Evolutionary conservation across 2,113 vertebrate genomes (phyloP), one percentile per base, ranked within the genome.

Genomic region (Ardeotis arabs): DNA sequence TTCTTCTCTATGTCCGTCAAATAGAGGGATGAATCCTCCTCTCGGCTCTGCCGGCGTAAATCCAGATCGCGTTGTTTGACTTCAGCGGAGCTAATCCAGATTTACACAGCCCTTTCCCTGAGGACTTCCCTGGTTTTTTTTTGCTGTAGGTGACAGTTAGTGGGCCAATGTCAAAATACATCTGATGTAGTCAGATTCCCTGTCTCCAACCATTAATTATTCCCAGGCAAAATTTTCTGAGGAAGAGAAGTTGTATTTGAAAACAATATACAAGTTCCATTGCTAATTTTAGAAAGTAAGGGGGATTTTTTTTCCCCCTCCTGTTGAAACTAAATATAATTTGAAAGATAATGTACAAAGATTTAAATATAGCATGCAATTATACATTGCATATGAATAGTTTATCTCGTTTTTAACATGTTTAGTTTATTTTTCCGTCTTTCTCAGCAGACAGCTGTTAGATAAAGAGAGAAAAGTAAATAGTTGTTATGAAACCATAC

Each of bases 391-490:
- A 77, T 73, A 66, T 89, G 91, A 95, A 95, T 91, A 89, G 80
- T 84, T 95, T 80, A 13, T 75, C 85, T 95, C 22, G 4, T 9
- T 84, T 94, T 95, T 89, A 85, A 92, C 45, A 39, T 74, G 69
- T 90, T 96, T 89, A 58, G 53, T 87, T 96, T 85, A 73, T 91
- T 97, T 95, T 96, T 96, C 89, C 13, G 2, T 91, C 91, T 66
- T 95, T 84, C 84, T 95, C 58, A 39, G 74, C 80, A 95, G 90
- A 84, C 96, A 96, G 94, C 94, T 95, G 94, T 89, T 97, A 84
- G 96, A 95, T 92, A 95, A 86, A 95, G 92, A 75, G 56, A 89
- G 93, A 78, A 95, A 84, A 96, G 90, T 96, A 95, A 97, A 95
- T 89, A 96, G 80, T 89, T 87, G 64, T 97, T 96, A 97, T 95